Evolutionary conservation across 53 echinoderm and acorn worm genomes (phyloP), one percentile per base, ranked within the genome.

Genomic region (Echinarachnius parma): DNA sequence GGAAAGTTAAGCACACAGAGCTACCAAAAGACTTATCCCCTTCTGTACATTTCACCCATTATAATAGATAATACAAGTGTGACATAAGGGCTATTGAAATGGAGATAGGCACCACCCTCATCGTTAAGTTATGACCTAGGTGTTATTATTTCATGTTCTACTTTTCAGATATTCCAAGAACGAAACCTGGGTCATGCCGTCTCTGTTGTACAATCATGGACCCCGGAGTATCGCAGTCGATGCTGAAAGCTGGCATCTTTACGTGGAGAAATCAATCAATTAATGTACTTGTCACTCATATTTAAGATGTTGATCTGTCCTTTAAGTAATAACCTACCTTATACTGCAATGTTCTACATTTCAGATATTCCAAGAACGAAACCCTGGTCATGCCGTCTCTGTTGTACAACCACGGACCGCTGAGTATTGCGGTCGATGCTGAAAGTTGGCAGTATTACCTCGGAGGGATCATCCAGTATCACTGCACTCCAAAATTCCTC

Each of bases 391-490:
- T 98, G 98, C 88, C 88, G 3, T 32, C 80, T 15, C 22, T 66
- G 29, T 2, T 98, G 28, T 79, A 71, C 30, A 62, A 71, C 27
- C 85, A 98, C 28, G 98, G 98, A 21, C 87, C 98, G 10, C 71
- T 98, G 8, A 53, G 81, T 9, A 84, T 92, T 1, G 88, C 98
- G 2, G 91, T 92, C 2, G 98, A 98, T 69, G 91, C 98, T 0
- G 77, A 88, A 15, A 86, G 83, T 23, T 98, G 91, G 86, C 98
- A 98, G 57, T 92, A 98, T 52, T 98, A 98, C 54, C 62, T 98
- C n/a, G 86, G 88, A 25, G 98, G 98, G 3, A 88, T 98, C 15
- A 98, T 98, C 47, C 98, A 98, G 47, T 92, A 98, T 16, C 98
- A 98, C 53, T 98, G 98, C 69, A 85, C 80, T 32, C 78, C 57